Evolutionary conservation across 2,113 vertebrate species (phyloP).

Genomic region (Chrysochloris asiatica): DNA sequence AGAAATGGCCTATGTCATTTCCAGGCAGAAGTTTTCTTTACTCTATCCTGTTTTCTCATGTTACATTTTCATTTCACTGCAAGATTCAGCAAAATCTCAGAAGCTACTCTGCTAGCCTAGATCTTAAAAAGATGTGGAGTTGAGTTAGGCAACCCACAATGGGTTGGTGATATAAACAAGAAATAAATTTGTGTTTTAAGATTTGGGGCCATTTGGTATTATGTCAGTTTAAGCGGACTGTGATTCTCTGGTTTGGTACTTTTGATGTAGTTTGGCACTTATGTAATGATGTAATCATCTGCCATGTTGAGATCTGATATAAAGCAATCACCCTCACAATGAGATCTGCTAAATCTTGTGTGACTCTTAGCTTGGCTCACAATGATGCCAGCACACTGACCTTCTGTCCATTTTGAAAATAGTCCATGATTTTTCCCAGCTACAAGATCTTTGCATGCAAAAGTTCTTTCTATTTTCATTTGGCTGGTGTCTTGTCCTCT

Average conservation of each 20-base stretch:
- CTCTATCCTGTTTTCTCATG: not conserved
- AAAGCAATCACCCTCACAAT: too few relatives aligned
- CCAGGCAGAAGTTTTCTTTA: not conserved
- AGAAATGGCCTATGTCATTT: not conserved
- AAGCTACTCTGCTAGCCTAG: not conserved
- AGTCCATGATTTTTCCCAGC: not conserved
- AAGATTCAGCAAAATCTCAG: not conserved
- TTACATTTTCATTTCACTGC: not conserved
- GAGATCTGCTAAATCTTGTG: too few relatives aligned
- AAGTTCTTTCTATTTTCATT: not conserved
- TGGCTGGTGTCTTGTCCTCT: not conserved
- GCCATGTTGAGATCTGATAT: too few relatives aligned
- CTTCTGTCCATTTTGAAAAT: not conserved
- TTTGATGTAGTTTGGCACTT: too few relatives aligned
- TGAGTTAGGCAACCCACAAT: not conserved
- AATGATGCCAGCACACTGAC: not conserved
- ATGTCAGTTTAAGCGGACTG: not conserved
- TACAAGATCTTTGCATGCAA: not conserved
- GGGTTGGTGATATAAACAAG: not conserved
- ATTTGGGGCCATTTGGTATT: not conserved
- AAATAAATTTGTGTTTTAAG: constrained; percentile 19
- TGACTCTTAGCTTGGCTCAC: not conserved
- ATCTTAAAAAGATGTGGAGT: not conserved
- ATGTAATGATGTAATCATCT: too few relatives aligned
- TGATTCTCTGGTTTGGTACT: too few relatives aligned